Base-by-base conservation (phyloP, 2,113 vertebrate genomes). In the Macrotis lagotis region DNA sequence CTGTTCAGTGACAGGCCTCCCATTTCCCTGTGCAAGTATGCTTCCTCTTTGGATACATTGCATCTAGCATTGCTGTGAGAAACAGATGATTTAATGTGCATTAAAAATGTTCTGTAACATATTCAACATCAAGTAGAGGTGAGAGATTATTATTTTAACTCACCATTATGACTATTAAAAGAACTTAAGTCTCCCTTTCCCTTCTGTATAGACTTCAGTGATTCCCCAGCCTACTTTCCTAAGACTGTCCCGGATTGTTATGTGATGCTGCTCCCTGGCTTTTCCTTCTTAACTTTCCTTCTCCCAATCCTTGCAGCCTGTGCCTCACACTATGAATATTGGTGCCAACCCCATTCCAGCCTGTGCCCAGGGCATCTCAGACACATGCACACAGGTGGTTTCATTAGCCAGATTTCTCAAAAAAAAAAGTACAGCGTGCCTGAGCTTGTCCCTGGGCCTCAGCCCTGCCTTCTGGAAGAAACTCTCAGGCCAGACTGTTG, bases 401-500 rank as follows among this genome's bases (percentile, higher is more conserved):
- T 50, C 95, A 96, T 96, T 96, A 95, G 94, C 95, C 95, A 47
- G 93, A n/a, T 47, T 74, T 48, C 88, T 96, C 66, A 52, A 94
- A 92, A 83, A 96, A 95, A 74, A 0, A n/a, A n/a, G n/a, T 11
- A 92, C 19, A 96, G 94, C 96, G 89, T 97, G 97, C 93, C 94
- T 91, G 91, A 95, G 93, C 97, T 97, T 96, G 97, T 96, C 95
- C 89, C 95, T 94, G 94, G 95, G 91, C n/a, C 25, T 83, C 48
- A 1, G 59, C 91, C 48, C 88, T 89, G 51, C 92, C 90, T 94
- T 88, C 91, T 51, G 49, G 91, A 96, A 94, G 92, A 96, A 94
- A 53, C 91, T 91, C 89, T 93, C 25, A 95, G 51, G 89, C 90
- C 92, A 89, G 94, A 93, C 83, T 44, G 51, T 91, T 89, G 91